phyloP scores from a whole-genome alignment of 2,113 vertebrate species.

The Sturnira hondurensis region DNA sequence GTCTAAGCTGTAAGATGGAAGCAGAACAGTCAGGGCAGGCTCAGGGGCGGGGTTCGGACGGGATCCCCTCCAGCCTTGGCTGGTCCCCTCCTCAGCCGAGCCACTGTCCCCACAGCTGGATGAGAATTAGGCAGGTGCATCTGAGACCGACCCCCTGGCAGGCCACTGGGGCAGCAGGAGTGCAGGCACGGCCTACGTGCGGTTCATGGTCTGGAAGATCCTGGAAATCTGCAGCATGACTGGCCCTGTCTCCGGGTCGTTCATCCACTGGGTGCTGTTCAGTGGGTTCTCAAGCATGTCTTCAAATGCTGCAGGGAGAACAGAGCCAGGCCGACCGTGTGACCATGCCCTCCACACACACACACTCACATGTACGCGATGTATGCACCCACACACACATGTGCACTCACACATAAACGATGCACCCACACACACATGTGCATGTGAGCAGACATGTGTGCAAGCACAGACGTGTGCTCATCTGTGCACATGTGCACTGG shows the following conservation, averaged over 20 bases:
- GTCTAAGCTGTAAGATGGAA: background rate
- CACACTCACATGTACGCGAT: too few relatives aligned
- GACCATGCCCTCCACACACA: background rate
- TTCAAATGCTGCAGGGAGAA: constrained; percentile 87
- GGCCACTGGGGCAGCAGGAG: background rate
- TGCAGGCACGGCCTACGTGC: constrained; percentile 83
- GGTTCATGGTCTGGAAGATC: constrained; percentile 99
- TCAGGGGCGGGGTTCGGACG: background rate
- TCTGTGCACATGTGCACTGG: background rate
- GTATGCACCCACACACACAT: too few relatives aligned
- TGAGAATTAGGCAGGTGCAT: background rate
- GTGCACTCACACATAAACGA: too few relatives aligned
- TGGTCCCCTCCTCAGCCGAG: background rate
- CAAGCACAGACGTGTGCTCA: background rate
- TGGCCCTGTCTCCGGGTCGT: constrained; percentile 96
- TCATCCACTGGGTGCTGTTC: constrained; percentile 99
- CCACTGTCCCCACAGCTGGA: background rate
- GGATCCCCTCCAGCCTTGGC: background rate
- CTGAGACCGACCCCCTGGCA: background rate
- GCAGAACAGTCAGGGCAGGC: constrained; percentile 36
- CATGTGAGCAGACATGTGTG: too few relatives aligned
- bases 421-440: background rate
- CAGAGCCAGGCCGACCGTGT: background rate
- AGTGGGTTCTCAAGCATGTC: constrained; percentile 99
- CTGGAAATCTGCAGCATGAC: constrained; percentile 99